Evolutionary conservation across 1,140 invertebrate species (phyloP), one percentile per base, ranked within the genome.

Genomic region (Lepidurus apus): DNA sequence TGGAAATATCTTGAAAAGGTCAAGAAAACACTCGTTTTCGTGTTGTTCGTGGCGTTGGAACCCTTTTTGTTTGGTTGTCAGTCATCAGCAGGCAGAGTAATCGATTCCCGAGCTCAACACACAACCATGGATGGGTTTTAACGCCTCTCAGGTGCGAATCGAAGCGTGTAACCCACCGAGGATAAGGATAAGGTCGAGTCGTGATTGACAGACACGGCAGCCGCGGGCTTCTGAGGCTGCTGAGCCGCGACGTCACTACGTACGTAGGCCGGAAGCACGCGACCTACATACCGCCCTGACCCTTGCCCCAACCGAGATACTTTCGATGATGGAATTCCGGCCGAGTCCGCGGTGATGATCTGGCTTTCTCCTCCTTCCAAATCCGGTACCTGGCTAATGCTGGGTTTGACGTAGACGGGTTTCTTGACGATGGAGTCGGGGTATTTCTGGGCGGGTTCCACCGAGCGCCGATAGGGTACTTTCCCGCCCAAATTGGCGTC

Each of bases 261-360:
- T 7, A 74, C 34, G 3, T 74, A 73, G 43, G 42, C 79, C 43
- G 75, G 65, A 34, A 80, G 76, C 42, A 80, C 79, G 11, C 76
- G 75, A 65, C 79, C 79, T 17, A 80, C 73, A 74, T 74, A 80
- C 21, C 79, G 76, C 5, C 79, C 79, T 43, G 75, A 53, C 42
- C 79, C 79, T 74, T 73, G 45, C 21, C 79, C 79, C 42, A 77
- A 77, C 21, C 34, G 43, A 1, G 42, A 47, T n/a, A 47, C 75
- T 43, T 43, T 45, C 26, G 75, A 42, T 73, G 77, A 0, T n/a
- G 24, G 44, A 11, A 73, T 65, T 13, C 53, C 53, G 21, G n/a
- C 53, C 8, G 53, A 65, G 21, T 65, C 9, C 8, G 53, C 53
- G 6, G 53, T 65, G 53, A 65, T 65, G 53, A 65, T 65, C 21